A percentile compares a stretch with the other conserved stretches of the same genome.
These are phyloP conservation scores for Camponotus vicinus DNA, from an alignment of 1,140 invertebrate species.

Conservation along the genomic window DNA sequence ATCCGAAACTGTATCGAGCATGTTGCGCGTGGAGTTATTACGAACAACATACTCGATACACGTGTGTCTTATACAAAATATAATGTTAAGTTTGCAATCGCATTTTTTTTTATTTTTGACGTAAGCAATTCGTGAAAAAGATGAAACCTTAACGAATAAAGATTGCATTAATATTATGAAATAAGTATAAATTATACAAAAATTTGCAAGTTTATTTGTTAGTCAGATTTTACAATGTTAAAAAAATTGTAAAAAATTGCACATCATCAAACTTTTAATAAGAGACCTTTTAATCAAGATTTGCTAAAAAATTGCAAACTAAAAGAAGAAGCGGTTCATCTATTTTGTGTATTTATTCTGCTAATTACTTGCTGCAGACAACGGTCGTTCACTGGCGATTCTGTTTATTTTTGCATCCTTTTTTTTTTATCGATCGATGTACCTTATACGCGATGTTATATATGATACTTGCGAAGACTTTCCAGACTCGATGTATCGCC, in stretches of 20 bases:
- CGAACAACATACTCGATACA: too few relatives aligned
- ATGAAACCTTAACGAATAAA: too few relatives aligned
- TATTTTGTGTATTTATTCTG: not conserved
- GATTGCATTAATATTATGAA: too few relatives aligned
- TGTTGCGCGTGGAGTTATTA: not conserved
- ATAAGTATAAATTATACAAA: too few relatives aligned
- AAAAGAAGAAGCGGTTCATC: not conserved
- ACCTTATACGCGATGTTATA: constrained; percentile 9
- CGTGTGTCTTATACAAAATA: too few relatives aligned
- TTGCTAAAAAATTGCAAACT: not conserved
- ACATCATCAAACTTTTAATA: not conserved
- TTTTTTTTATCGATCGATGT: not conserved
- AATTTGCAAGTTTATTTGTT: too few relatives aligned
- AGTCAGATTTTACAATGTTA: too few relatives aligned
- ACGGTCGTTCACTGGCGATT: not conserved
- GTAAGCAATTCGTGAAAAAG: too few relatives aligned
- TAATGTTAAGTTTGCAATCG: too few relatives aligned
- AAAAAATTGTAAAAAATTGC: not conserved
- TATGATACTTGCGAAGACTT: constrained; percentile 44
- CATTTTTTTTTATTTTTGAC: too few relatives aligned
- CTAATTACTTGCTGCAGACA: not conserved
- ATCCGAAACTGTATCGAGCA: not conserved
- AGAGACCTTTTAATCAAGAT: not conserved
- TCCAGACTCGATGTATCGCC: constrained; percentile 62
- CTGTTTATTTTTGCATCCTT: not conserved